Base-by-base conservation (phyloP, 2,888 invertebrate species). In the Drosophila hamatofila region DNA sequence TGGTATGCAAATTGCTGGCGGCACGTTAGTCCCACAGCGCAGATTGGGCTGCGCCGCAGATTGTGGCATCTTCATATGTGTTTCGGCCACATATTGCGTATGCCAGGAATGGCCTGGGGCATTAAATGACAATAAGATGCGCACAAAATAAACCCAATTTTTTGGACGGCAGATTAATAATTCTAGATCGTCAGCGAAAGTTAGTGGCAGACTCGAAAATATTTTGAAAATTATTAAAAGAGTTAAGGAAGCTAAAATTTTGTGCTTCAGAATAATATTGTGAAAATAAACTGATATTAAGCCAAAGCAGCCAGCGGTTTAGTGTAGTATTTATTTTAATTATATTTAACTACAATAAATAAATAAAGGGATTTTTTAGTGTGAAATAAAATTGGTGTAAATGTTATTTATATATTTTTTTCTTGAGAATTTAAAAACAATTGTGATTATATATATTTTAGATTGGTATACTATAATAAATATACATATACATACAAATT, bases 1-100 rank as follows among this genome's bases (percentile, higher is more conserved):
- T 82, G 90, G 86, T 85, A 85, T 85, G 84, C 84, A 85, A 85
- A 85, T 85, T 85, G 88, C 60, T 71, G 66, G 58, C 73, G 70
- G 64, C 70, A 73, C 70, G 78, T 79, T 79, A 79, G 74, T 42
- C 55, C 48, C 30, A 11, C 42, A 49, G 39, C 59, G 35, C 57
- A 66, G 80, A 68, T 74, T 68, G 75, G 39, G 61, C 23, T 61
- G 49, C 23, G 54, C 42, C 57, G 44, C 80, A 75, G 69, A 70
- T 80, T 76, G 77, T 37, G 77, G 77, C 77, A 57, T 67, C 72
- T 67, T 80, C 67, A 66, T 49, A 27, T 21, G 16, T 79, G 30
- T 18, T 41, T 27, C 30, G 55, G 57, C 52, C 62, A 61, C 55
- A 51, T 62, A 65, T 68, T 65, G 44, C 65, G 69, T 68, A 44